phyloP scores from a whole-genome alignment of 2,888 invertebrate genomes.

The Cephus runcator region DNA sequence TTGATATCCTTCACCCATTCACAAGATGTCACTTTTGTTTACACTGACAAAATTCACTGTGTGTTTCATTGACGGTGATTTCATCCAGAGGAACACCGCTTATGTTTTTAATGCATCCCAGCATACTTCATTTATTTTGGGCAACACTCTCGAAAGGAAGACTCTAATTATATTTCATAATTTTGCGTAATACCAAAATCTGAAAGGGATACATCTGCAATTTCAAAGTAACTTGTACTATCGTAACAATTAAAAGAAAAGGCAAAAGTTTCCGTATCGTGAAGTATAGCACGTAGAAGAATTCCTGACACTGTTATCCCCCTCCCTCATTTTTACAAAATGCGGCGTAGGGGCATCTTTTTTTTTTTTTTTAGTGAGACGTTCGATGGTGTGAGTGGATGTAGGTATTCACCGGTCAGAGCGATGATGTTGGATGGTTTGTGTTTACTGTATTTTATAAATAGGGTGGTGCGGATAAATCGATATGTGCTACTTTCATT shows the following conservation, averaged over 20 bases:
- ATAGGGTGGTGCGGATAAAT: slow-evolving; percentile 59
- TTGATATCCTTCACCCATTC: background rate
- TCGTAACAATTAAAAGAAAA: background rate
- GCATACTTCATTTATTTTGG: background rate
- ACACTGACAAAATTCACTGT: background rate
- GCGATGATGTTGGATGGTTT: slow-evolving; percentile 9
- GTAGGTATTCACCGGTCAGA: background rate
- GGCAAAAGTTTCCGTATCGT: background rate
- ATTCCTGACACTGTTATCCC: no score
- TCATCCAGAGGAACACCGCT: background rate
- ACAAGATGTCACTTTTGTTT: background rate
- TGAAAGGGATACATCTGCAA: slow-evolving; percentile 24
- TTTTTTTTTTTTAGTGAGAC: background rate
- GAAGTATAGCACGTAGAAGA: background rate
- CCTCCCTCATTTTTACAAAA: background rate
- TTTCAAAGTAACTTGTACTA: background rate
- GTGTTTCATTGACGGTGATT: background rate
- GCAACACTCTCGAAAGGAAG: background rate
- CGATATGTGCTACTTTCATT: slow-evolving; percentile 62
- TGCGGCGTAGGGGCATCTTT: background rate
- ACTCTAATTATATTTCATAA: slow-evolving; percentile 10
- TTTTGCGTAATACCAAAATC: slow-evolving; percentile 29
- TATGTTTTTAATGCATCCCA: background rate
- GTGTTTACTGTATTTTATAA: slow-evolving; percentile 54
- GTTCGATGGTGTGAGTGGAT: background rate